Evolutionary conservation across 1,140 invertebrate genomes (phyloP).

Genomic region (Campoletis sonorensis): DNA sequence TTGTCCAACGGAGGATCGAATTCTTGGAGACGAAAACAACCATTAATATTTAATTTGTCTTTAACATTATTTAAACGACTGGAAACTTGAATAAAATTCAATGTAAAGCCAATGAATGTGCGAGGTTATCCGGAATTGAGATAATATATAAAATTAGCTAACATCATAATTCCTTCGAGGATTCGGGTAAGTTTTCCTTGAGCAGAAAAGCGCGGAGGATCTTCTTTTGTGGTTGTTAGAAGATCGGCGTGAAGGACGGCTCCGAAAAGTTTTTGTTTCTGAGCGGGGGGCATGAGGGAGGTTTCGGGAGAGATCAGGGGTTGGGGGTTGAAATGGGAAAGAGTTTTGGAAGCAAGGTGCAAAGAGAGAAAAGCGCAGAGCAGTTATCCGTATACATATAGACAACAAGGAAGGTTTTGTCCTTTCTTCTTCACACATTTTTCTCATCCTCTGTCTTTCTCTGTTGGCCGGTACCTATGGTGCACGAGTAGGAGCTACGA

Average conservation of each 20-base stretch:
- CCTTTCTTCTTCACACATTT: neutral
- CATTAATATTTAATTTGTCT: too few relatives aligned
- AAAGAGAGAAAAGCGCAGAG: slow-evolving; percentile 48
- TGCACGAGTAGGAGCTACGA: slow-evolving; percentile 57
- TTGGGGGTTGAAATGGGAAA: slow-evolving; percentile 38
- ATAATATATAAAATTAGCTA: slow-evolving; percentile 33
- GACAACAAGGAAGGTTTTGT: slow-evolving; percentile 17
- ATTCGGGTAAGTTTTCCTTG: slow-evolving; percentile 24
- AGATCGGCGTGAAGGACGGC: slow-evolving; percentile 59
- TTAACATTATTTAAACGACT: neutral
- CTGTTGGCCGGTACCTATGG: neutral
- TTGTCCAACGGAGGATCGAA: too few relatives aligned
- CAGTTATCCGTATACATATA: neutral
- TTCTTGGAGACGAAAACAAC: too few relatives aligned
- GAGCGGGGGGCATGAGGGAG: slow-evolving; percentile 26
- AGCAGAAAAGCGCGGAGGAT: slow-evolving; percentile 10
- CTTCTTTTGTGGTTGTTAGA: slow-evolving; percentile 15
- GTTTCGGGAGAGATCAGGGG: slow-evolving; percentile 16
- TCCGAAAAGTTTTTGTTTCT: slow-evolving; percentile 65
- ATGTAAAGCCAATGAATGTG: neutral
- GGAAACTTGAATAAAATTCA: neutral
- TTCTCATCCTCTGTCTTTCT: neutral
- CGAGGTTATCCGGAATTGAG: neutral
- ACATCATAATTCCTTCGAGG: slow-evolving; percentile 18
- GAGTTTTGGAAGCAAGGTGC: slow-evolving; percentile 46